A percentile compares a stretch with the other conserved stretches of the same genome.
Evolutionary conservation across 2,888 invertebrate species (phyloP).

Genomic region (Microctonus brassicae): DNA sequence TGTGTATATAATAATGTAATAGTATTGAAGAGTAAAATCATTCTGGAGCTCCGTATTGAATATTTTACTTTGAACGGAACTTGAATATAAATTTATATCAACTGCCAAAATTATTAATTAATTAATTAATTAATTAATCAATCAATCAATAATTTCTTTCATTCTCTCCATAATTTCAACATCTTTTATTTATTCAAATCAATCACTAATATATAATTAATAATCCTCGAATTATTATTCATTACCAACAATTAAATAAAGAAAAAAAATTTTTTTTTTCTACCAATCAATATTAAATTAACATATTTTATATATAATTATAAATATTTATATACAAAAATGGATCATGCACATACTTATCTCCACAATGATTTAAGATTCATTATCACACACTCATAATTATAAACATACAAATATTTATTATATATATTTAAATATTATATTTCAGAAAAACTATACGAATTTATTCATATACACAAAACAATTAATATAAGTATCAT

Average conservation of each 20-base stretch:
- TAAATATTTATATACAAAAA: neutral
- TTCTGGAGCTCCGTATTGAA: neutral
- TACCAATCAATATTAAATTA: too few species aligned
- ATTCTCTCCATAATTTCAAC: neutral
- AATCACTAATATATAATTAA: too few species aligned
- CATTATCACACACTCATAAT: too few species aligned
- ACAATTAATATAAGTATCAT: neutral
- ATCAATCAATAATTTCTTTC: neutral
- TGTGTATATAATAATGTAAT: neutral
- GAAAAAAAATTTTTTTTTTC: too few species aligned
- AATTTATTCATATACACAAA: neutral
- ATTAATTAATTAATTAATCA: neutral
- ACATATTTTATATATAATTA: too few species aligned
- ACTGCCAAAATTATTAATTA: too few species aligned
- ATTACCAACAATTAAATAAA: too few species aligned
- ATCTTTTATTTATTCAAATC: too few species aligned
- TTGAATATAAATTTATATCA: slow-evolving; percentile 4
- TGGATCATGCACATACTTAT: neutral
- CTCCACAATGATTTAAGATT: too few species aligned
- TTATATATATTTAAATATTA: too few species aligned
- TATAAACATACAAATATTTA: too few species aligned
- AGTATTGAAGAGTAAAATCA: neutral
- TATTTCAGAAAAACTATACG: neutral
- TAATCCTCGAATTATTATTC: too few species aligned
- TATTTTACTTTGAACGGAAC: slow-evolving; percentile 14